Evolutionary conservation across 2,113 vertebrate species (phyloP).

Genomic region (Haemorhous mexicanus): DNA sequence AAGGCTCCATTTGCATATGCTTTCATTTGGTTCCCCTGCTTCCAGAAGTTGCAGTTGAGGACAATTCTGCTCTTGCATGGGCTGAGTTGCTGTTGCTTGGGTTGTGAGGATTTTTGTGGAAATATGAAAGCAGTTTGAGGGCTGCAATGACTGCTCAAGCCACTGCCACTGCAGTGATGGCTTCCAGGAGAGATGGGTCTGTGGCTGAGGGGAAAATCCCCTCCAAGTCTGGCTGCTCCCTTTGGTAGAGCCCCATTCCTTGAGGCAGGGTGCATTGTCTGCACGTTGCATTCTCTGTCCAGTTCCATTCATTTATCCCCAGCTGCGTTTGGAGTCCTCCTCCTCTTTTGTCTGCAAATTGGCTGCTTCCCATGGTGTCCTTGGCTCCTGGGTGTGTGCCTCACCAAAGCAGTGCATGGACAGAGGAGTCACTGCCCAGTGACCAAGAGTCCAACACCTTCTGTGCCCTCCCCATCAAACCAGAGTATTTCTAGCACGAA

Average conservation of each 20-base stretch:
- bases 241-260: background rate
- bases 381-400: background rate
- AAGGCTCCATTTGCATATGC: constrained; percentile 25
- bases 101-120: background rate
- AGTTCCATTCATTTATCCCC: background rate
- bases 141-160: background rate
- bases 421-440: background rate
- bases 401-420: background rate
- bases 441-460: background rate
- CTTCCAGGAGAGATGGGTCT: background rate
- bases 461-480: background rate
- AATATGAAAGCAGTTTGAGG: background rate
- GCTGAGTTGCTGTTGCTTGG: background rate
- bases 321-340: background rate
- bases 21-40: background rate
- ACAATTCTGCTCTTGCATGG: background rate
- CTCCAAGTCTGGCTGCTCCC: background rate
- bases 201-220: background rate
- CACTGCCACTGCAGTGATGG: background rate
- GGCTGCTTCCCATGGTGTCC: background rate
- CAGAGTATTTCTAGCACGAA: background rate
- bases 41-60: background rate
- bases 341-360: background rate
- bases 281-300: rapidly evolving
- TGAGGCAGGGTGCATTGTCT: background rate